Percentiles rank a stretch among this genome's conserved stretches.
Conservation (phyloP, 2,797 vertebrate species). For the Bryconaethiops microstoma region DNA sequence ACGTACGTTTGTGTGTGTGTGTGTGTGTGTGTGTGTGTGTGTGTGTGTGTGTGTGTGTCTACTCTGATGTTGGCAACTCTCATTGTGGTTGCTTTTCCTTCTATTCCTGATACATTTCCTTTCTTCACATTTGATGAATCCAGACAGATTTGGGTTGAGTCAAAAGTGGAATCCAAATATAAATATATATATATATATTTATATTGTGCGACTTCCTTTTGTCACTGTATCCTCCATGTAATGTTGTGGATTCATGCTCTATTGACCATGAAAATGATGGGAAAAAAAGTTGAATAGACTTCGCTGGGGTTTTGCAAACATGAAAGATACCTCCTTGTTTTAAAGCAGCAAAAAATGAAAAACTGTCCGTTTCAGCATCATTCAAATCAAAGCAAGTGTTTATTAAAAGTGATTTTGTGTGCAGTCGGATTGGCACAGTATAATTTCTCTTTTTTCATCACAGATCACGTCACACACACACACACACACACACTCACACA, state of each 20-base stretch:
- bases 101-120: background rate
- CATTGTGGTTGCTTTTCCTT: background rate
- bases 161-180: background rate
- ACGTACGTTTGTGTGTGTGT: background rate
- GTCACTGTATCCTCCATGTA: background rate
- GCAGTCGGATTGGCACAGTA: slow-evolving; percentile 8
- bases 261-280: background rate
- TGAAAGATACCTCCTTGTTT: background rate
- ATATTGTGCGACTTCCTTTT: background rate
- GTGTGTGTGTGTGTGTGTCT: background rate
- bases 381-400: background rate
- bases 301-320: background rate
- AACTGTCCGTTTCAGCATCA: background rate
- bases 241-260: background rate
- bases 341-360: background rate
- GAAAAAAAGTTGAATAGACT: background rate
- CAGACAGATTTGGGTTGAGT: slow-evolving; percentile 27
- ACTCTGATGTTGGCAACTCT: slow-evolving; percentile 18
- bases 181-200: background rate
- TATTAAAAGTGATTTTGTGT: background rate
- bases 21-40: background rate
- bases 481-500: slow-evolving; percentile 43
- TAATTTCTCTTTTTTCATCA: background rate
- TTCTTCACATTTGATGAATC: slow-evolving; percentile 1
- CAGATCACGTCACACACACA: slow-evolving; percentile 11